Evolutionary conservation across 2,888 invertebrate genomes (phyloP), one percentile per base, ranked within the genome.

Genomic region (Dynastes grantii): DNA sequence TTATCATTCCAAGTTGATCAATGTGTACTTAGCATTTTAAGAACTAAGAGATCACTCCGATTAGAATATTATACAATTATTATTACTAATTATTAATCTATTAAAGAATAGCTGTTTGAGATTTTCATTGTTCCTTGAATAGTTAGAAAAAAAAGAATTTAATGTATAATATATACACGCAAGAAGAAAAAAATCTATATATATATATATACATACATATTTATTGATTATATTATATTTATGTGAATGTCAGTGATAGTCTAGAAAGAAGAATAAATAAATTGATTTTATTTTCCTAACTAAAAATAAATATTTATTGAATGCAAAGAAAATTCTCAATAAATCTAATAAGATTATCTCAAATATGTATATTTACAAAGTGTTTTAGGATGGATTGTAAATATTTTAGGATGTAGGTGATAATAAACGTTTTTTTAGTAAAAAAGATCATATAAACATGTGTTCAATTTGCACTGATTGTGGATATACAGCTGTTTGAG

Each of bases 41-140:
- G 45, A 11, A 51, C 27, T 58, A 29, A 55, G 32, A 65, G 5
- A 49, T 16, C 67, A 76, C 67, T 51, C 65, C 53, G 22, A 76
- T 76, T 73, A 37, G 2, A 29, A 58, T 29, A 68, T 68, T 11
- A 68, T 22, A 40, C 16, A 32, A 63, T 63, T 29, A 29, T 63
- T 29, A 63, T 63, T 63, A 63, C 27, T 51, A 64, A 64, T 63
- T 76, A 45, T 45, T 71, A 55, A 70, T 16, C 11, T 32, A 64
- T 58, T 58, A 13, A 37, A 64, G 37, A 27, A 16, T 68, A 68
- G 49, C 16, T 65, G 8, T 22, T 16, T 77, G 77, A 75, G 32
- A 73, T 64, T 75, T 73, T 75, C 71, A 70, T 76, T 71, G 79
- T 79, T 79, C 79, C 79, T 79, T 13, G 63, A 63, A 63, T 63